These are phyloP conservation scores for Spheniscus mendiculus DNA, from an alignment of 2,113 vertebrate genomes.

Conservation along the genomic window DNA sequence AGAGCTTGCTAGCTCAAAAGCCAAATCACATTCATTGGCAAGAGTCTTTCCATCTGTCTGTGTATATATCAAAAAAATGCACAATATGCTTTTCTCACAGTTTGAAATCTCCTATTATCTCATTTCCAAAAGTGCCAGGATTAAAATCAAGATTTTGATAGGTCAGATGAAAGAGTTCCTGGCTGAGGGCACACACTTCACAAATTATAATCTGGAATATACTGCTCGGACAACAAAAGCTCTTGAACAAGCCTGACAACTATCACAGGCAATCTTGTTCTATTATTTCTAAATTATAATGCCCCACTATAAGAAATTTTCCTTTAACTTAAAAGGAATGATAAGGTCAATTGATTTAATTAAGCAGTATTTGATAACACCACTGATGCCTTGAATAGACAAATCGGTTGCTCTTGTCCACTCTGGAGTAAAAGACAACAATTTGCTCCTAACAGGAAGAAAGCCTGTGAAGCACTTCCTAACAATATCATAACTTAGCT, in stretches of 20 bases:
- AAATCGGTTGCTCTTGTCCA: neutral
- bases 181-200: neutral
- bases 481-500: neutral
- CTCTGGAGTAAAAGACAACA: neutral
- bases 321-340: neutral
- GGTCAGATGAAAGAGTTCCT: neutral
- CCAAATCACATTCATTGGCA: neutral
- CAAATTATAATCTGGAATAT: neutral
- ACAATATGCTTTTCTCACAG: slow-evolving; percentile 18
- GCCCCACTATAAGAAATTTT: neutral
- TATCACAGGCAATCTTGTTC: neutral
- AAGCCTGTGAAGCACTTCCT: neutral
- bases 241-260: neutral
- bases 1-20: neutral
- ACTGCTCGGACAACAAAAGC: neutral
- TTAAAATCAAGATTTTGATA: neutral
- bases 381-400: neutral
- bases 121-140: neutral
- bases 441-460: neutral
- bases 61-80: neutral
- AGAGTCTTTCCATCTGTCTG: neutral
- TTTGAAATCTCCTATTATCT: slow-evolving; percentile 6
- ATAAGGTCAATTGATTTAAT: neutral
- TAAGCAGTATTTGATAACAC: neutral
- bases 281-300: neutral